Base-by-base conservation (phyloP, 2,113 vertebrate species). In the Halichoeres trimaculatus region DNA sequence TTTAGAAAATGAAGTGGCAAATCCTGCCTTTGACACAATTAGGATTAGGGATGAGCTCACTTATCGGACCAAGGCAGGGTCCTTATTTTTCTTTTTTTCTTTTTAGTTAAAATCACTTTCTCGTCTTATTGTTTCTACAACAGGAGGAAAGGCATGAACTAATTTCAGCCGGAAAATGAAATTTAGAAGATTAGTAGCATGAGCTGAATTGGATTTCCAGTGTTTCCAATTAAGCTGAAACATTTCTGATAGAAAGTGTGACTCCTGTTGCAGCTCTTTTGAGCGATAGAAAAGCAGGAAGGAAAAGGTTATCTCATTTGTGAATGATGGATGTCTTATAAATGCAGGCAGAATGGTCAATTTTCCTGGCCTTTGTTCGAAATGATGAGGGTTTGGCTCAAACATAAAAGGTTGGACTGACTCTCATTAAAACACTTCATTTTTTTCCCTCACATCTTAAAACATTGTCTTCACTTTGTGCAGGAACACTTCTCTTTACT, bases 11-110 rank as follows among this genome's bases (percentile, higher is more conserved):
- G 35, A 87, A 85, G 76, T 81, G 78, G 72, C 84, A 86, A 88
- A 91, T 91, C 90, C 72, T 62, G 61, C 52, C 67, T 92, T 89
- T 89, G 80, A 91, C 76, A 88, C 88, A 91, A 90, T 93, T 85
- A 83, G 88, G 84, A 89, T 92, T 89, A 90, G 52, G 79, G 67
- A 85, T 87, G 84, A 89, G 69, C 76, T 85, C 48, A 79, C 85
- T 89, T 91, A 88, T 92, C 87, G 85, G 81, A 88, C 74, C 50
- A 70, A 53, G 73, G 69, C 80, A 76, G 75, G 59, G 72, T 66
- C 57, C 63, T 88, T 89, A 81, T 20, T n/a, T 16, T 16, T 43
- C 17, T 20, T n/a, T 16, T 16, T 43, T 45, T 45, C 17, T 45
- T 80, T 3, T 76, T 80, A 74, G 71, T 82, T 86, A 63, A 80